Evolutionary conservation across 1,140 invertebrate species (phyloP).

Genomic region (Harpegnathos saltator): DNA sequence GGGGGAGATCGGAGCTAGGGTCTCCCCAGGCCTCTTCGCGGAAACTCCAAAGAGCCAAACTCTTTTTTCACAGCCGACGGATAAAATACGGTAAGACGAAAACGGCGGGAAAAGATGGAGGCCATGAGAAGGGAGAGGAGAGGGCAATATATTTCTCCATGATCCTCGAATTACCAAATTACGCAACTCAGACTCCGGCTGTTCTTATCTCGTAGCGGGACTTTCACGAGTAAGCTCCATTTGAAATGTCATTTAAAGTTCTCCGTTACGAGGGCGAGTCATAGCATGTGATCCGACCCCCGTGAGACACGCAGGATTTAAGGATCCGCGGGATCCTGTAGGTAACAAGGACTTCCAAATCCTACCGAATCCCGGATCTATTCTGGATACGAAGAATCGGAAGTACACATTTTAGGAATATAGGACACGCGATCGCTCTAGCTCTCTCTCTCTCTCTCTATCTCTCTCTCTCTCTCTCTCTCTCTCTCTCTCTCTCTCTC

Average conservation of each 20-base stretch:
- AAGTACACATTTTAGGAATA: slow-evolving; percentile 10
- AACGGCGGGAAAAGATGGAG: background rate
- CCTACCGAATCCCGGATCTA: background rate
- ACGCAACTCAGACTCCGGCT: slow-evolving; percentile 45
- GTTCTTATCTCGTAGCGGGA: slow-evolving; percentile 46
- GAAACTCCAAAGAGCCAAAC: slow-evolving; percentile 14
- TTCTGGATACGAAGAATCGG: background rate
- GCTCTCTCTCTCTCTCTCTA: too few relatives aligned
- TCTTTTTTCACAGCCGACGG: background rate
- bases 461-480: too few relatives aligned
- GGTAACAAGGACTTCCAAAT: slow-evolving; percentile 35
- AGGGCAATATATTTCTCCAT: slow-evolving; percentile 64
- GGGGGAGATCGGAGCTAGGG: too few relatives aligned
- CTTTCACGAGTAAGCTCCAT: slow-evolving; percentile 43
- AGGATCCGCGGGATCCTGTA: slow-evolving; percentile 19
- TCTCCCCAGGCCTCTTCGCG: background rate
- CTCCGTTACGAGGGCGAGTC: slow-evolving; percentile 45
- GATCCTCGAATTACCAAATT: slow-evolving; percentile 69
- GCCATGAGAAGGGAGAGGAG: background rate
- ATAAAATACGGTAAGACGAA: slow-evolving; percentile 5
- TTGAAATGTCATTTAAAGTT: slow-evolving; percentile 61
- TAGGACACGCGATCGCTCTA: too few relatives aligned
- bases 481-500: too few relatives aligned
- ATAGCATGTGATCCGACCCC: slow-evolving; percentile 44
- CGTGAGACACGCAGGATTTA: slow-evolving; percentile 51